A percentile compares a stretch with the other conserved stretches of the same genome.
phyloP scores from a whole-genome alignment of 2,113 vertebrate species.

The Atlantisia rogersi region DNA sequence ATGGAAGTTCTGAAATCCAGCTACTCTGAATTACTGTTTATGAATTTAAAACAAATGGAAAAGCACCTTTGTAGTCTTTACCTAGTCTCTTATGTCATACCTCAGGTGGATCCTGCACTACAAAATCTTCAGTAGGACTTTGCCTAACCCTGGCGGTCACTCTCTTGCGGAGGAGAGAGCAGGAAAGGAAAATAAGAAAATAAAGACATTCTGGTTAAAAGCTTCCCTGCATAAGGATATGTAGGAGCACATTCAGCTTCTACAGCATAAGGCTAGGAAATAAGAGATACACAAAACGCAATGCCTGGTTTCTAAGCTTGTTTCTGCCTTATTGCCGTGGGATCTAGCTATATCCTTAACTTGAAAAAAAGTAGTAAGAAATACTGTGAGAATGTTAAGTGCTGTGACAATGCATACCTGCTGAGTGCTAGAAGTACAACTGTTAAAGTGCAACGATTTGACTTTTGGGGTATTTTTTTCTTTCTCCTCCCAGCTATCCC shows the following conservation, averaged over 20 bases:
- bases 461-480: neutral
- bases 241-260: neutral
- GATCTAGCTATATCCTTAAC: neutral
- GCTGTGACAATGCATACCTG: neutral
- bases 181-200: neutral
- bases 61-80: neutral
- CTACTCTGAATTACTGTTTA: neutral
- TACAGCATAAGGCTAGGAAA: neutral
- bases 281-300: neutral
- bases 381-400: neutral
- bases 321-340: neutral
- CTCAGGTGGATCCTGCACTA: neutral
- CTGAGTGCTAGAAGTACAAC: neutral
- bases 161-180: neutral
- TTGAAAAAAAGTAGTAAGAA: neutral
- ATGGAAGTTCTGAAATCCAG: neutral
- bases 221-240: neutral
- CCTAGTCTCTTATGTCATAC: neutral
- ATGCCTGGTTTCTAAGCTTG: fast-evolving
- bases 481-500: slow-evolving; percentile 68
- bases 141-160: neutral
- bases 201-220: neutral
- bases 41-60: neutral
- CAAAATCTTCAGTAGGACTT: neutral
- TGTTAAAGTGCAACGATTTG: neutral